phyloP scores from a whole-genome alignment of 2,113 vertebrate genomes.

The Grammomys surdaster region DNA sequence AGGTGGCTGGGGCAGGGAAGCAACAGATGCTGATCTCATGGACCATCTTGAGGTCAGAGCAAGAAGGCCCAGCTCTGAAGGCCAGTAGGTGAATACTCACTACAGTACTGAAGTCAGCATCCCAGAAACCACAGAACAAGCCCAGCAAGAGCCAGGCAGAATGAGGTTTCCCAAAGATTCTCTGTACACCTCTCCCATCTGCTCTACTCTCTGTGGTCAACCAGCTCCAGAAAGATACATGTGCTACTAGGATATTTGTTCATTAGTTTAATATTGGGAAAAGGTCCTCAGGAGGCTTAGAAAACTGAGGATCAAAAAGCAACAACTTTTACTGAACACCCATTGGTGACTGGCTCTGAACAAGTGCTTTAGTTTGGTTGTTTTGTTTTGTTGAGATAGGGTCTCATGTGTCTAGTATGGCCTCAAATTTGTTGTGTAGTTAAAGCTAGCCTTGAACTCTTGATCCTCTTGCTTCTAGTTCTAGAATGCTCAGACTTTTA shows the following conservation, averaged over 20 bases:
- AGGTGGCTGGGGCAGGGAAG: neutral
- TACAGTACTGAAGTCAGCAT: neutral
- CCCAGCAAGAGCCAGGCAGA: neutral
- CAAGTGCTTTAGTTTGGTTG: neutral
- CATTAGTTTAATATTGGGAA: neutral
- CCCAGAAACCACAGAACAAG: accelerated
- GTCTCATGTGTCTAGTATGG: neutral
- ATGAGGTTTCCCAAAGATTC: neutral
- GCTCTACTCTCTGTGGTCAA: neutral
- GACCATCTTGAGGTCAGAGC: neutral
- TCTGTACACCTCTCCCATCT: accelerated
- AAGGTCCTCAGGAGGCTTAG: neutral
- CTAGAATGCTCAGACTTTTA: neutral
- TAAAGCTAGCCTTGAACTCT: neutral
- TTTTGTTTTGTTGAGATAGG: neutral
- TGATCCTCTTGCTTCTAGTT: neutral
- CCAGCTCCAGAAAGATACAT: neutral
- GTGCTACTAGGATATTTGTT: neutral
- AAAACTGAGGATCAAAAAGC: neutral
- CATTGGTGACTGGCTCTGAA: neutral
- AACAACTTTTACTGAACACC: too few species aligned
- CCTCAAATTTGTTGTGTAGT: neutral
- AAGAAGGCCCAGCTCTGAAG: too few species aligned
- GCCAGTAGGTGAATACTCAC: neutral
- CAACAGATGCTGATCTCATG: neutral